Conservation (phyloP, 1,140 invertebrate species). For the Hyphantria cunea region DNA sequence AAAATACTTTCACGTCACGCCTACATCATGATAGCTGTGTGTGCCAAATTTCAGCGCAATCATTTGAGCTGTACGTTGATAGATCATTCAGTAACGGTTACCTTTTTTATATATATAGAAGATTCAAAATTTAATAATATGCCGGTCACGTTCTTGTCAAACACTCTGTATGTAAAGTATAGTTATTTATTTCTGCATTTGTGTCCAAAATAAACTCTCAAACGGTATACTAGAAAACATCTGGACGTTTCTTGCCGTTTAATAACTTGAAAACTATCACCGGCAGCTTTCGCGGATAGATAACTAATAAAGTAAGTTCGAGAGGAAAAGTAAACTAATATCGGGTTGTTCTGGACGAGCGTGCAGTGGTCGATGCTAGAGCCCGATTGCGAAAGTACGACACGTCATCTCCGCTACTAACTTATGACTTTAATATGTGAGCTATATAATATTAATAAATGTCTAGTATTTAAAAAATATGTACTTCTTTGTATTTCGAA, state of each 20-base stretch:
- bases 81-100: no score
- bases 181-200: no score
- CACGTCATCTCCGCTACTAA: conserved; percentile 66
- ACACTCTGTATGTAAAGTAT: no score
- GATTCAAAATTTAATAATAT: no score
- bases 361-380: conserved; percentile 46
- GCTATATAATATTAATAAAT: conserved; percentile 58
- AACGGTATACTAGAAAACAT: not conserved
- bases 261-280: conserved; percentile 77
- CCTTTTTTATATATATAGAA: no score
- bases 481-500: conserved; percentile 33
- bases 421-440: conserved; percentile 77
- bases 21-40: no score
- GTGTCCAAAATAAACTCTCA: no score
- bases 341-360: conserved; percentile 62
- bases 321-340: conserved; percentile 82
- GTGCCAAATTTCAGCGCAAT: no score
- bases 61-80: no score
- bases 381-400: conserved; percentile 37
- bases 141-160: no score
- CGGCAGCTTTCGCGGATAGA: conserved; percentile 62
- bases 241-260: conserved; percentile 55
- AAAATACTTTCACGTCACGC: no score
- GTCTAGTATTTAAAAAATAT: conserved; percentile 53
- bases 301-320: conserved; percentile 80